These are phyloP conservation scores for Drosophila bocki DNA, from an alignment of 1,140 invertebrate species.

Conservation along the genomic window DNA sequence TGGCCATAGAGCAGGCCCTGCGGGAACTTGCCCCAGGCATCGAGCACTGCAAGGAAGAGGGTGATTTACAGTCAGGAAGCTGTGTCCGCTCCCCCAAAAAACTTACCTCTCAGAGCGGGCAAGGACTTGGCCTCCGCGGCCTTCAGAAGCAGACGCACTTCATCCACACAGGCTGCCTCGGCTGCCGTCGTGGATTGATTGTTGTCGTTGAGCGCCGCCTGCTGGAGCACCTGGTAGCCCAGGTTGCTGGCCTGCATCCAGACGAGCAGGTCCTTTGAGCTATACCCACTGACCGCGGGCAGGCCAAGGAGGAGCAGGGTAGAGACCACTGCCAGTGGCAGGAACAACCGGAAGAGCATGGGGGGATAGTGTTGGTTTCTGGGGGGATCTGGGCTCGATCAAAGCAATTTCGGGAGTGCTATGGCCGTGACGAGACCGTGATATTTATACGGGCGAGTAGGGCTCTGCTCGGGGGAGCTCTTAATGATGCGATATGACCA, in stretches of 20 bases:
- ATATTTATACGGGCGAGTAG: constrained; percentile 7
- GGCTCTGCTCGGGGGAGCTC: neutral
- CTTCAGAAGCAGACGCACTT: constrained; percentile 39
- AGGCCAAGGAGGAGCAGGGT: neutral
- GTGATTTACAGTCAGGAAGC: neutral
- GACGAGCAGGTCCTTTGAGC: constrained; percentile 44
- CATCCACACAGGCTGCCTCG: constrained; percentile 29
- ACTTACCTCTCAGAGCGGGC: constrained; percentile 56
- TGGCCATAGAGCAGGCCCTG: constrained; percentile 77
- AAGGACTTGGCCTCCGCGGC: constrained; percentile 35
- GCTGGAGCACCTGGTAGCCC: constrained; percentile 63
- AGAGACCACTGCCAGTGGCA: neutral
- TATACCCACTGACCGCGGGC: constrained; percentile 13
- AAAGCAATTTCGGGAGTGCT: constrained; percentile 1
- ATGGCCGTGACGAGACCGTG: constrained; percentile 3
- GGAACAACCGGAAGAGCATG: constrained; percentile 4
- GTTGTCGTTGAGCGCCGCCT: constrained; percentile 36
- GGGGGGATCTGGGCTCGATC: constrained; percentile 17
- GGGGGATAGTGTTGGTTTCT: neutral
- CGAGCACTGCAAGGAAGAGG: constrained; percentile 53
- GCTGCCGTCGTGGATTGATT: neutral
- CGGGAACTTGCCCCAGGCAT: constrained; percentile 79
- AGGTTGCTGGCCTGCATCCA: constrained; percentile 71
- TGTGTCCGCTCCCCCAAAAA: no score
- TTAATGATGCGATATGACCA: constrained; percentile 3